These are phyloP conservation scores for Bellardia pandia DNA, from an alignment of 2,888 invertebrate species.

Conservation along the genomic window DNA sequence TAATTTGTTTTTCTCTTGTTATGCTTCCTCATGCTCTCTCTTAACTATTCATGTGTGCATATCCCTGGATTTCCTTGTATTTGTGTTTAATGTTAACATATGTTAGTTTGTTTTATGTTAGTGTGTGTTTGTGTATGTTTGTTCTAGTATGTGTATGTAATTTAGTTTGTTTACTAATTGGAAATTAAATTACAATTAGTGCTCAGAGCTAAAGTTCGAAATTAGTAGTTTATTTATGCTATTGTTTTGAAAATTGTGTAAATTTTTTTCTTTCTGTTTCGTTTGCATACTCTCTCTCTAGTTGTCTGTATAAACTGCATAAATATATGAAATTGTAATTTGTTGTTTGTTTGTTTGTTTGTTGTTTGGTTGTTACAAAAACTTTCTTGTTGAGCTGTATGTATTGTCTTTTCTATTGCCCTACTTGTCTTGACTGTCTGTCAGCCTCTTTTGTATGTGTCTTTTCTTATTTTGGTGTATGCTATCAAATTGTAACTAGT, in stretches of 20 bases:
- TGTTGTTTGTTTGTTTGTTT: constrained; percentile 32
- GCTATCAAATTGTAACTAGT: constrained; percentile 45
- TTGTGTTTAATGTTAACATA: constrained; percentile 16
- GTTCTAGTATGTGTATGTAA: constrained; percentile 22
- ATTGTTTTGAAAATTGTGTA: constrained; percentile 51
- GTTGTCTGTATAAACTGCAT: not conserved
- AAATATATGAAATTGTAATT: not conserved
- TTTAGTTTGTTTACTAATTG: constrained; percentile 83
- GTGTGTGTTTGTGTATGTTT: not conserved
- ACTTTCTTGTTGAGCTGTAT: constrained; percentile 34
- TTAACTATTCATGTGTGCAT: not conserved
- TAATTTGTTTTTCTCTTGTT: constrained; percentile 38
- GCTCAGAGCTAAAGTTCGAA: constrained; percentile 78
- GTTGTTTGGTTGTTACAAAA: constrained; percentile 14
- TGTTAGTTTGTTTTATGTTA: constrained; percentile 2
- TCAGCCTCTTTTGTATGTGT: constrained; percentile 21
- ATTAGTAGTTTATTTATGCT: constrained; percentile 74
- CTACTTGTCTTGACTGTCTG: constrained; percentile 57
- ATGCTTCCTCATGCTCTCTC: not conserved
- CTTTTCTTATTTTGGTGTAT: constrained; percentile 22
- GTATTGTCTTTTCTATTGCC: constrained; percentile 42
- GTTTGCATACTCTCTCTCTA: not conserved
- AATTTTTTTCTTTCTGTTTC: not conserved
- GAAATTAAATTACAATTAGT: constrained; percentile 83
- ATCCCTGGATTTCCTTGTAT: constrained; percentile 18